These are phyloP conservation scores for Corythornis cristatus DNA, from an alignment of 2,113 vertebrate genomes.

Conservation along the genomic window DNA sequence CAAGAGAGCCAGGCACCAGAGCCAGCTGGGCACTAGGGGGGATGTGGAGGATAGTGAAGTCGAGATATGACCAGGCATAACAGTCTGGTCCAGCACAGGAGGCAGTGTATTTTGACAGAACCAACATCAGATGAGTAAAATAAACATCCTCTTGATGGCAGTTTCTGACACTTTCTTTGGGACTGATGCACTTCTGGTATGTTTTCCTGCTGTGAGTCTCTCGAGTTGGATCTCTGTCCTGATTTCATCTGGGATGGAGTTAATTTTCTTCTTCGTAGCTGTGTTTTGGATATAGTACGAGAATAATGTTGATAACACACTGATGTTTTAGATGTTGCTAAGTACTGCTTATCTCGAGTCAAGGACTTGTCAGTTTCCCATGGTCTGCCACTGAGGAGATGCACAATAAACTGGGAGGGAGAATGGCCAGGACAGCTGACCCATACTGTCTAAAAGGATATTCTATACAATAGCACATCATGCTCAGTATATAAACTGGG, in stretches of 20 bases:
- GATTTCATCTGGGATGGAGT: not conserved
- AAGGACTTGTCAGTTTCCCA: not conserved
- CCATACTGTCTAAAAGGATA: not conserved
- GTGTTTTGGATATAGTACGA: not conserved
- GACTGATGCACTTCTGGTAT: not conserved
- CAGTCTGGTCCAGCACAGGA: not conserved
- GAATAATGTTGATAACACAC: not conserved
- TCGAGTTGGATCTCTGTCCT: not conserved
- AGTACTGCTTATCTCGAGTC: not conserved
- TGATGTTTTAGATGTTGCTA: not conserved
- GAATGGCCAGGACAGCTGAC: not conserved
- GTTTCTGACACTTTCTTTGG: not conserved
- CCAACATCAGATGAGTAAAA: not conserved
- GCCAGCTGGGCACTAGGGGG: not conserved
- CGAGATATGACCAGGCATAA: rapidly evolving
- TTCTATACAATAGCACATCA: not conserved
- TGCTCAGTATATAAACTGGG: not conserved
- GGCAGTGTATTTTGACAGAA: not conserved
- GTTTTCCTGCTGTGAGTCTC: not conserved
- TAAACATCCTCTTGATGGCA: not conserved
- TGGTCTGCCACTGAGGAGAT: not conserved
- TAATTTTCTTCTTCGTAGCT: not conserved
- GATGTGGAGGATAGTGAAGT: not conserved
- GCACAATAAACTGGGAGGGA: not conserved
- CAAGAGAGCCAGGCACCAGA: not conserved